Evolutionary conservation across 2,113 vertebrate genomes (phyloP).

Genomic region (Isichthys henryi): DNA sequence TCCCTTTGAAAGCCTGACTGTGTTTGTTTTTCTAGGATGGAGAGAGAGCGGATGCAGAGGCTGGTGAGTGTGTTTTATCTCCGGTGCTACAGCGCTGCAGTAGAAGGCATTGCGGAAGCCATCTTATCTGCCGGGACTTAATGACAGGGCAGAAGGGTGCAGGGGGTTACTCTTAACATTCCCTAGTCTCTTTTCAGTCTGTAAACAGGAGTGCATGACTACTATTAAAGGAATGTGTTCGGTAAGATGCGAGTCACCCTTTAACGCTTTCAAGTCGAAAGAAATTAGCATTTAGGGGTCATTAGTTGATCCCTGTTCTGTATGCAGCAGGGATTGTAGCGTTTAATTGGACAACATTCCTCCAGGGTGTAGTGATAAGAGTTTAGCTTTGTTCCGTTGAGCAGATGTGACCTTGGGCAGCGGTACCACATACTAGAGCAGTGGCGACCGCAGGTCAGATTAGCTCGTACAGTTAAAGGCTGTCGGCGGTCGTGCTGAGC

Average conservation of each 20-base stretch:
- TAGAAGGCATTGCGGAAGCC: not conserved
- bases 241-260: not conserved
- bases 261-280: not conserved
- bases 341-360: not conserved
- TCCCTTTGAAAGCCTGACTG: not conserved
- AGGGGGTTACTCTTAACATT: not conserved
- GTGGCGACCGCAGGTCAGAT: not conserved
- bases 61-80: conserved; percentile 51
- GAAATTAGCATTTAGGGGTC: not conserved
- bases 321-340: not conserved
- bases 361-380: not conserved
- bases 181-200: not conserved
- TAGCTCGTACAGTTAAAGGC: too few species aligned
- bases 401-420: not conserved
- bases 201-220: conserved; percentile 46
- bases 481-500: not conserved
- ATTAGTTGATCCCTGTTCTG: not conserved
- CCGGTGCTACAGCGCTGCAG: not conserved
- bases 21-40: conserved; percentile 42
- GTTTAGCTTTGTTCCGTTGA: not conserved
- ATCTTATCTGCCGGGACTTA: not conserved
- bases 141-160: not conserved
- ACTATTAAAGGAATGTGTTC: conserved; percentile 30
- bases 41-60: conserved; percentile 46
- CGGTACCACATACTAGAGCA: too few species aligned